A percentile compares a stretch with the other conserved stretches of the same genome.
phyloP scores from a whole-genome alignment of 1,140 invertebrate species.

The Rhagoletis pomonella region DNA sequence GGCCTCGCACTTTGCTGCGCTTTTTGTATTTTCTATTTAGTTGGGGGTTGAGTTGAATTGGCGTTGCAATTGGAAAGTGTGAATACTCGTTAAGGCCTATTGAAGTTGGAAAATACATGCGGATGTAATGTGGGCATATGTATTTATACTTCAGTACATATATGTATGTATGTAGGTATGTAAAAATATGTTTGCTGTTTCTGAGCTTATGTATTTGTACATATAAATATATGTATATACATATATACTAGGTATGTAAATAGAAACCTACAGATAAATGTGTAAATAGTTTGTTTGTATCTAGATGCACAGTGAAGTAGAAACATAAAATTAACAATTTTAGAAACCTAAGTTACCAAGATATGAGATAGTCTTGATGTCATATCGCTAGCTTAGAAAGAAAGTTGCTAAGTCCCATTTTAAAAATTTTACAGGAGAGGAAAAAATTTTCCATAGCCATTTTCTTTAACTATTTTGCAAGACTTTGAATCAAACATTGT shows the following conservation, averaged over 20 bases:
- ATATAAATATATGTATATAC: background rate
- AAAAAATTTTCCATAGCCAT: too few relatives aligned
- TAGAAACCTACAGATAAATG: background rate
- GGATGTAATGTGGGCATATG: background rate
- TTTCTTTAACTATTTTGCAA: too few relatives aligned
- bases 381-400: too few relatives aligned
- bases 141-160: background rate
- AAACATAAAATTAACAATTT: background rate
- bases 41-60: background rate
- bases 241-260: background rate
- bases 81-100: constrained; percentile 41
- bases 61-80: constrained; percentile 18
- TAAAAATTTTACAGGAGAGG: too few relatives aligned
- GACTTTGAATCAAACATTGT: too few relatives aligned
- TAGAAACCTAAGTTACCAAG: too few relatives aligned
- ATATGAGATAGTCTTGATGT: too few relatives aligned
- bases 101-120: background rate
- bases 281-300: background rate
- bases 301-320: background rate
- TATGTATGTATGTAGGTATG: background rate
- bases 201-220: background rate
- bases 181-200: too few relatives aligned
- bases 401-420: too few relatives aligned
- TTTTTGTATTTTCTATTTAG: background rate
- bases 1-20: background rate